Percentiles rank a stretch among this genome's conserved stretches.
Evolutionary conservation across 64 coral and sea anemone species (phyloP).

Genomic region (Platygyra sinensis): DNA sequence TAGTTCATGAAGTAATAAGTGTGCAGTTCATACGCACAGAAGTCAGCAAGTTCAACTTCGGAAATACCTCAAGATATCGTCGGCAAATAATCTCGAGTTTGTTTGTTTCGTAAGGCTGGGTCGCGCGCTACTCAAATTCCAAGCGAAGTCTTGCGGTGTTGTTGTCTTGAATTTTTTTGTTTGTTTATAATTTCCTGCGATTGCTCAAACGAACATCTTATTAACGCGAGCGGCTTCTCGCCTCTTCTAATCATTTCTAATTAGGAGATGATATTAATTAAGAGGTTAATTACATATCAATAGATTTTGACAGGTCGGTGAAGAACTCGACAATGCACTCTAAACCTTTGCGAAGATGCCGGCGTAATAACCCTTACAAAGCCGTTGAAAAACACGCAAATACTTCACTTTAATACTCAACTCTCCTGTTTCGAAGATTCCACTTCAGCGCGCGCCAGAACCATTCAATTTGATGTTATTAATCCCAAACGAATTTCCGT

Average conservation of each 20-base stretch:
- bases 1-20: conserved; percentile 6
- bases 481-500: conserved; percentile 51
- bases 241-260: conserved; percentile 94
- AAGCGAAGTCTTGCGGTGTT: neutral
- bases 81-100: neutral
- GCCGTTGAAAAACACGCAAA: conserved; percentile 62
- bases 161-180: conserved; percentile 34
- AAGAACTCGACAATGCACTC: conserved; percentile 64
- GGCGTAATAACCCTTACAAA: conserved; percentile 52
- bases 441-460: neutral
- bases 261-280: conserved; percentile 99
- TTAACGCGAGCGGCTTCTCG: conserved; percentile 88
- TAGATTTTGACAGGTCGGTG: conserved; percentile 89
- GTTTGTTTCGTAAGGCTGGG: neutral
- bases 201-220: conserved; percentile 80
- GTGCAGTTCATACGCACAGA: conserved; percentile 3
- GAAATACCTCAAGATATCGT: neutral
- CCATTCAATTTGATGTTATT: conserved; percentile 11
- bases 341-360: conserved; percentile 77
- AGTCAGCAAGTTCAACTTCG: neutral
- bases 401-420: conserved; percentile 26
- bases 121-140: neutral
- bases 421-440: neutral
- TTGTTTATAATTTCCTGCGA: conserved; percentile 80
- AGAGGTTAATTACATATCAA: conserved; percentile 99